These are phyloP conservation scores for Drymodes brunneopygia DNA, from an alignment of 2,113 vertebrate species.

Conservation along the genomic window DNA sequence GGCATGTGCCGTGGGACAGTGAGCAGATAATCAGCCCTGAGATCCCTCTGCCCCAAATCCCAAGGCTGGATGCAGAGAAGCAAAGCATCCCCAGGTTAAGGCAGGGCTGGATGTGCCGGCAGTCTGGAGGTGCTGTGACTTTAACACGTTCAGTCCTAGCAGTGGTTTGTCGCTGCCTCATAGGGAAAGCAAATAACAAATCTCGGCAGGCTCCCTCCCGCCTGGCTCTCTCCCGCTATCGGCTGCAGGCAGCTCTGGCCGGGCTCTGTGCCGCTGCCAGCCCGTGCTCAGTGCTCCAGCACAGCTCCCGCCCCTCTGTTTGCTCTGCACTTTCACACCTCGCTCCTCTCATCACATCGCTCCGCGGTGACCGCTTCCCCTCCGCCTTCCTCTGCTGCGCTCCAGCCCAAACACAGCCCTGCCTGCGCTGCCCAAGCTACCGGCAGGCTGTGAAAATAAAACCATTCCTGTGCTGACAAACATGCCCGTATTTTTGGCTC, in stretches of 20 bases:
- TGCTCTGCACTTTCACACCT: neutral
- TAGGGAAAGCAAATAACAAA: neutral
- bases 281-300: neutral
- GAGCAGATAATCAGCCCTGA: neutral
- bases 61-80: neutral
- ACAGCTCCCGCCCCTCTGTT: fast-evolving
- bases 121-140: fast-evolving
- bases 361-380: neutral
- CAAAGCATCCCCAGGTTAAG: neutral
- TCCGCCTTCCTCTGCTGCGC: neutral
- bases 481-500: fast-evolving
- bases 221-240: fast-evolving
- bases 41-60: neutral
- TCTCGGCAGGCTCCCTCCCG: neutral
- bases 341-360: neutral
- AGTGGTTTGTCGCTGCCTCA: neutral
- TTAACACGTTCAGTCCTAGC: fast-evolving
- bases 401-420: neutral
- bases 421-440: neutral
- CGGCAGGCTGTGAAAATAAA: neutral
- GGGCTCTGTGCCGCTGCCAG: neutral
- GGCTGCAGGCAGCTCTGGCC: neutral
- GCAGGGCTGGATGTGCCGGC: neutral
- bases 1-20: fast-evolving
- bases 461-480: neutral